Evolutionary conservation across 2,797 vertebrate species (phyloP).

Genomic region (Remorina albescens): DNA sequence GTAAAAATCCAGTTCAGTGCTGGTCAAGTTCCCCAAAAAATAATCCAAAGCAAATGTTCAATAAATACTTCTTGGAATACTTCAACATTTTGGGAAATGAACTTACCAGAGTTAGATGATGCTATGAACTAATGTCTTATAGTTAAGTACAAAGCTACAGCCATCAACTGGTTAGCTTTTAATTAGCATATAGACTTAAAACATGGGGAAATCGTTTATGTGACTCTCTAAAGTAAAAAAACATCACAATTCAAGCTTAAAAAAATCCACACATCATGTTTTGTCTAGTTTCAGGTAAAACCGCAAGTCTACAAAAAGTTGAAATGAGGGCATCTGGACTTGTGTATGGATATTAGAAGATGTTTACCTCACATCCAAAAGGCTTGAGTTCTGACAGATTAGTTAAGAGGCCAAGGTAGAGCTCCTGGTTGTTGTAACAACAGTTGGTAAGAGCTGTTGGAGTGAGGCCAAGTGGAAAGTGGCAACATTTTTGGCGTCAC

Average conservation of each 20-base stretch:
- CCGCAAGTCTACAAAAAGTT: too few relatives aligned
- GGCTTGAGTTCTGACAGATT: neutral
- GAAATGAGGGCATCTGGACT: neutral
- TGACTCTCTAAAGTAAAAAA: neutral
- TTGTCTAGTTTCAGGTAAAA: neutral
- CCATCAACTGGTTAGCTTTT: neutral
- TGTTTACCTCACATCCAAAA: neutral
- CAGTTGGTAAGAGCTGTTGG: neutral
- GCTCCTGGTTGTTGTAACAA: neutral
- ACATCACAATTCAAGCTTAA: neutral
- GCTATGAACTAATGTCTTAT: neutral
- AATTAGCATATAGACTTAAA: neutral
- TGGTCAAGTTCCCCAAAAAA: conserved; percentile 3
- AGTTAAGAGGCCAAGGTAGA: neutral
- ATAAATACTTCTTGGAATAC: neutral
- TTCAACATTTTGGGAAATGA: neutral
- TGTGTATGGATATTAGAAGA: neutral
- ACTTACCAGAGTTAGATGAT: neutral
- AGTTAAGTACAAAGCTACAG: neutral
- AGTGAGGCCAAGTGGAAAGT: neutral
- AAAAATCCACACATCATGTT: too few relatives aligned
- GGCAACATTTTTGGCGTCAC: neutral
- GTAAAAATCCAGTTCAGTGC: neutral
- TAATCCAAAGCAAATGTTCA: neutral
- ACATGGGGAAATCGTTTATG: neutral